A percentile compares a stretch with the other conserved stretches of the same genome.
Evolutionary conservation across 2,888 invertebrate genomes (phyloP).

Genomic region (Dysmachus trigonus): DNA sequence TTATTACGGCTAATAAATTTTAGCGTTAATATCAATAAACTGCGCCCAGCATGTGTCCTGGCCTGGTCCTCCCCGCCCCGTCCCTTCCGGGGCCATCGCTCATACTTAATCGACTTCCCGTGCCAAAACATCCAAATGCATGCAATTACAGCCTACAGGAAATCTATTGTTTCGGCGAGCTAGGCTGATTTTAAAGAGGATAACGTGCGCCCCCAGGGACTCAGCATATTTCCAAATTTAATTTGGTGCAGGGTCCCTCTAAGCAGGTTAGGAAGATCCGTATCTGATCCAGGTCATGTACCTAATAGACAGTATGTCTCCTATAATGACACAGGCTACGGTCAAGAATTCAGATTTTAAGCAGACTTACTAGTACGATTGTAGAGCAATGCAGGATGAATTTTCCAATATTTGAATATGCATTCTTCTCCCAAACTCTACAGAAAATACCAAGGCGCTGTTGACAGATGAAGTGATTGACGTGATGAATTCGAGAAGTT

Average conservation of each 20-base stretch:
- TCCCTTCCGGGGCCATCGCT: neutral
- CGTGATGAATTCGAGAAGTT: no score
- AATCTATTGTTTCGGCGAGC: neutral
- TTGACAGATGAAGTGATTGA: no score
- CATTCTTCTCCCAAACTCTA: no score
- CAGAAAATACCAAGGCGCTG: no score
- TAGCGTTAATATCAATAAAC: slow-evolving; percentile 41
- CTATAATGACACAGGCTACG: neutral
- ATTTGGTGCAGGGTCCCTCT: neutral
- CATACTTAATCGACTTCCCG: slow-evolving; percentile 29
- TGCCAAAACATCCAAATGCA: slow-evolving; percentile 37
- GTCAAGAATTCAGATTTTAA: no score
- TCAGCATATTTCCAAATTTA: neutral
- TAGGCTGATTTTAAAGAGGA: slow-evolving; percentile 20
- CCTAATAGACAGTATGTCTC: neutral
- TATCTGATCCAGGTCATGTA: neutral
- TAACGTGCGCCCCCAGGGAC: neutral
- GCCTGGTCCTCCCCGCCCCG: neutral
- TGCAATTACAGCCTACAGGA: slow-evolving; percentile 22
- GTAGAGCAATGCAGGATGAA: no score
- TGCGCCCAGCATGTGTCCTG: slow-evolving; percentile 37
- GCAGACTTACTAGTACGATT: no score
- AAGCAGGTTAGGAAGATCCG: neutral
- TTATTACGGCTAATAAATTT: slow-evolving; percentile 40
- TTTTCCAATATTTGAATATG: no score